Base-by-base conservation (phyloP, 2,113 vertebrate genomes). In the Cyanoramphus novaezelandiae region DNA sequence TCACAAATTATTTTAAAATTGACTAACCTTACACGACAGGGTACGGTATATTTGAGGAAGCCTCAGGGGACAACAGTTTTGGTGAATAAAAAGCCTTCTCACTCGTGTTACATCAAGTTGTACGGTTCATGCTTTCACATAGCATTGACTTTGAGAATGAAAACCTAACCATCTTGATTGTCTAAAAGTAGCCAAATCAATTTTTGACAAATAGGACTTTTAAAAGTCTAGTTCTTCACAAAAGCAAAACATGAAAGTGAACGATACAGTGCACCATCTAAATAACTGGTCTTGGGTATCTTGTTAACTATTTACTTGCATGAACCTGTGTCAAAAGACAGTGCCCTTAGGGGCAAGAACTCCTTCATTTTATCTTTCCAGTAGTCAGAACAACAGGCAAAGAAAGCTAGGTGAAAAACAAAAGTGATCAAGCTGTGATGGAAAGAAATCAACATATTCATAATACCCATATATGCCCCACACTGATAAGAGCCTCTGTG, bases 281-380 rank as follows among this genome's bases (percentile, higher is more conserved):
- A 59, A 89, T 29, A 94, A 91, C 65, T 35, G 35, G 80, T 81
- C 72, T 74, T 88, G 83, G 71, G 82, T 72, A 78, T 93, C 87
- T 81, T 94, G 82, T 95, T 97, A 96, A 96, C 95, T 92, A 87
- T 92, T 96, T 89, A 88, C 80, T 96, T 96, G 78, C 33, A 93
- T 15, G 49, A 80, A 85, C 31, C 64, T 78, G n/a, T 95, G 95
- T 95, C 97, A 97, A 90, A 4, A 96, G 60, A 80, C 59, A 86
- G 16, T 90, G 64, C 55, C 93, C 83, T 39, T 35, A 64, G 91
- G 90, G 94, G 62, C 82, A 95, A 95, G 72, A 93, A 89, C 62
- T 88, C 92, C 94, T 88, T 87, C 89, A 78, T 82, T 90, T 82
- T 82, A 55, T 95, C 93, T 96, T 95, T 96, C 88, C 72, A 96